Conservation (phyloP, 2,888 invertebrate genomes). For the Galeruca laticollis region DNA sequence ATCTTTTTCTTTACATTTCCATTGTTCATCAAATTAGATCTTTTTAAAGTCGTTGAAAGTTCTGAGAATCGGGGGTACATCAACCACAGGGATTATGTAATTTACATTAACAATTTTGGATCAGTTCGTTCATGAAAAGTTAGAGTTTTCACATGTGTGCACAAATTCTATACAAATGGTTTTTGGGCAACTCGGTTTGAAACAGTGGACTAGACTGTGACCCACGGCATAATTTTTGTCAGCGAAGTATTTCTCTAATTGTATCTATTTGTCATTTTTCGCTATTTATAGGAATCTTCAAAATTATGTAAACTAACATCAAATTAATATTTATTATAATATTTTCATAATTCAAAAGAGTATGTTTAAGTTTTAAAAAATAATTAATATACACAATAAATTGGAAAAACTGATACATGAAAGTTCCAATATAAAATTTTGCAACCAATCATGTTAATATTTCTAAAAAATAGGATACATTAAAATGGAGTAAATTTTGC, state of each 20-base stretch:
- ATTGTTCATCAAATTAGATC: too few species aligned
- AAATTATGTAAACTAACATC: slow-evolving; percentile 17
- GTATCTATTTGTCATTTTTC: slow-evolving; percentile 49
- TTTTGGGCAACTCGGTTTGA: slow-evolving; percentile 46
- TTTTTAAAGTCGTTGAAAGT: neutral
- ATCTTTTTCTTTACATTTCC: too few species aligned
- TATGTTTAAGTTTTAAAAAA: neutral
- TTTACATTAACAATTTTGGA: neutral
- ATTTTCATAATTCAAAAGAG: neutral
- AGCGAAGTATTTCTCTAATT: slow-evolving; percentile 45
- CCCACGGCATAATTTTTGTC: slow-evolving; percentile 52
- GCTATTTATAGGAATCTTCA: slow-evolving; percentile 43
- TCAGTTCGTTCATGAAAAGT: slow-evolving; percentile 20
- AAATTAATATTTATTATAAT: neutral
- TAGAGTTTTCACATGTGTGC: slow-evolving; percentile 45
- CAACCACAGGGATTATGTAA: neutral
- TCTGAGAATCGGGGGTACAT: neutral
- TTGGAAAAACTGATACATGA: too few species aligned
- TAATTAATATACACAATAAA: neutral
- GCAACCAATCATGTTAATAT: too few species aligned
- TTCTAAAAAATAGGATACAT: too few species aligned
- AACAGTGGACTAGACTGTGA: slow-evolving; percentile 50
- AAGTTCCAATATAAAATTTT: too few species aligned
- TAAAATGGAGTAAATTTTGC: too few species aligned
- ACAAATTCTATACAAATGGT: slow-evolving; percentile 46